A percentile compares a stretch with the other conserved stretches of the same genome.
Conservation (phyloP, 2,113 vertebrate species). For the Fulmarus glacialis region DNA sequence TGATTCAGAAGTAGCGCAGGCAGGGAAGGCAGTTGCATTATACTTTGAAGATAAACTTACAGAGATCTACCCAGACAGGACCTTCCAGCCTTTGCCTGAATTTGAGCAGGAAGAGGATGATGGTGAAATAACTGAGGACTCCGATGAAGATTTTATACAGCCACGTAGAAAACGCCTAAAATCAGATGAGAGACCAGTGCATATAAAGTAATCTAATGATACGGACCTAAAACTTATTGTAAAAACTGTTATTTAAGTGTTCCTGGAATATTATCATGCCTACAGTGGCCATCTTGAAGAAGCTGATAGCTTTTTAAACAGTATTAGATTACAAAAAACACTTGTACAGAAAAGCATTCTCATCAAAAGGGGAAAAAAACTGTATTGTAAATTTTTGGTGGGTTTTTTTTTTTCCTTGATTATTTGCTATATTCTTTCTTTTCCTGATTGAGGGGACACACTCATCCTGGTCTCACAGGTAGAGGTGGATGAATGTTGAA, state of each 20-base stretch:
- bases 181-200: constrained; percentile 90
- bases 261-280: constrained; percentile 79
- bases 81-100: constrained; percentile 88
- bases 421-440: constrained; percentile 46
- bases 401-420: background rate
- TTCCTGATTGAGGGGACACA: constrained; percentile 35
- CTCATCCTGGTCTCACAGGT: constrained; percentile 18
- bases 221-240: constrained; percentile 75
- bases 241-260: constrained; percentile 83
- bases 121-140: constrained; percentile 90
- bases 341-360: constrained; percentile 80
- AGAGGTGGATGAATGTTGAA: constrained; percentile 54
- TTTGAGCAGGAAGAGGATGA: constrained; percentile 86
- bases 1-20: constrained; percentile 97
- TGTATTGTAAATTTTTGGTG: constrained; percentile 55
- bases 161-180: constrained; percentile 97
- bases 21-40: constrained; percentile 91
- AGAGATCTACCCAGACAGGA: constrained; percentile 92
- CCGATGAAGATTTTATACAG: constrained; percentile 94
- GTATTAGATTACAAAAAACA: constrained; percentile 79
- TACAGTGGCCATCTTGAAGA: constrained; percentile 78
- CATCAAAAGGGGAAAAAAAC: constrained; percentile 70
- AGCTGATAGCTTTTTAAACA: constrained; percentile 80
- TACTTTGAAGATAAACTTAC: constrained; percentile 96
- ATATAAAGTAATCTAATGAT: constrained; percentile 89